Conservation (phyloP, 2,888 invertebrate genomes). For the Halocaridina rubra region DNA sequence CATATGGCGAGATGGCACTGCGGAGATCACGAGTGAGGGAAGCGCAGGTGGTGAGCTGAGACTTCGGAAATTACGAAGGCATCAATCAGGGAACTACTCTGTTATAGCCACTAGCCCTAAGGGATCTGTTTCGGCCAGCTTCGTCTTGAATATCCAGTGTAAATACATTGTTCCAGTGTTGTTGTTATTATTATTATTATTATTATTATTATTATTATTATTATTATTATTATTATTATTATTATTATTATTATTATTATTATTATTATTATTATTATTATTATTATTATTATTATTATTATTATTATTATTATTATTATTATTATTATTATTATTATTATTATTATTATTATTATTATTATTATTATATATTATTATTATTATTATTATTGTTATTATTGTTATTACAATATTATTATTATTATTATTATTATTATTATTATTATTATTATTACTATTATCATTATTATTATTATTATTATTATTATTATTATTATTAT, state of each 20-base stretch:
- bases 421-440: no score
- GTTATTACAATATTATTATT: no score
- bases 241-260: not conserved
- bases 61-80: not conserved
- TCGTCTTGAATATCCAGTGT: constrained; percentile 58
- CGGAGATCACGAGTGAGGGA: not conserved
- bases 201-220: not conserved
- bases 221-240: not conserved
- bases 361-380: no score
- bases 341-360: not conserved
- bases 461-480: no score
- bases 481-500: no score
- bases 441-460: no score
- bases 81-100: constrained; percentile 48
- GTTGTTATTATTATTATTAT: not conserved
- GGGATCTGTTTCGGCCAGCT: constrained; percentile 36
- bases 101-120: constrained; percentile 51
- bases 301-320: not conserved
- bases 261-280: not conserved
- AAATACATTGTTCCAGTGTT: constrained; percentile 2
- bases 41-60: constrained; percentile 21
- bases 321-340: not conserved
- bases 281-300: not conserved
- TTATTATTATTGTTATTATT: no score
- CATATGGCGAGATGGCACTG: not conserved